Evolutionary conservation across 1,140 invertebrate species (phyloP), one percentile per base, ranked within the genome.

Genomic region (Scaptomyza pallida): DNA sequence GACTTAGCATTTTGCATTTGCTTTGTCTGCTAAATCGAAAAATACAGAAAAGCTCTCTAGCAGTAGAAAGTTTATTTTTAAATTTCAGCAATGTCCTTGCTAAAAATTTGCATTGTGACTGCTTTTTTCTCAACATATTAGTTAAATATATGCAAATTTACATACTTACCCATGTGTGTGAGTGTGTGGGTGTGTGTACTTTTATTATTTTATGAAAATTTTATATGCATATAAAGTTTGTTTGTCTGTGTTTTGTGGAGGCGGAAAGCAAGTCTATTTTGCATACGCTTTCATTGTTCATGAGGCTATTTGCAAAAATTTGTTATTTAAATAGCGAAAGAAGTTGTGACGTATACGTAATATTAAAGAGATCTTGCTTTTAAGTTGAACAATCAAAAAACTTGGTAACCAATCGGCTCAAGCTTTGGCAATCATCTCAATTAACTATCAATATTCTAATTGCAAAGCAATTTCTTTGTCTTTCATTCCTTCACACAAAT

Each of bases 131-230:
- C 43, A 54, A 8, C 50, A 35, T 63, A 57, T 72, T 80, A 62
- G 71, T 60, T 52, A 64, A 55, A 63, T 37, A 47, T 13, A 50
- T 30, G 9, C 41, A 48, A 48, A 26, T 3, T 19, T 44, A 15
- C 19, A 47, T 62, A 30, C 26, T 40, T 26, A 26, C 4, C 21
- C 59, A 41, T 61, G 30, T 75, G 37, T 62, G 37, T 44, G 23
- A 23, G 21, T 23, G 21, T 3, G 21, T 61, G 21, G 72, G 35
- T 61, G 37, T 37, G 8, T 44, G 17, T 70, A 74, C 62, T 73
- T 85, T 86, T 86, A 86, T 86, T 86, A 79, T 88, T 82, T 88
- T 86, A 78, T 69, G 59, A 82, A 72, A 88, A 81, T 86, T 67
- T 47, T 61, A 71, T 77, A 51, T 64, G 55, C 52, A 52, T 45